Evolutionary conservation across 2,888 invertebrate genomes (phyloP).

Genomic region (Suillia variegata): DNA sequence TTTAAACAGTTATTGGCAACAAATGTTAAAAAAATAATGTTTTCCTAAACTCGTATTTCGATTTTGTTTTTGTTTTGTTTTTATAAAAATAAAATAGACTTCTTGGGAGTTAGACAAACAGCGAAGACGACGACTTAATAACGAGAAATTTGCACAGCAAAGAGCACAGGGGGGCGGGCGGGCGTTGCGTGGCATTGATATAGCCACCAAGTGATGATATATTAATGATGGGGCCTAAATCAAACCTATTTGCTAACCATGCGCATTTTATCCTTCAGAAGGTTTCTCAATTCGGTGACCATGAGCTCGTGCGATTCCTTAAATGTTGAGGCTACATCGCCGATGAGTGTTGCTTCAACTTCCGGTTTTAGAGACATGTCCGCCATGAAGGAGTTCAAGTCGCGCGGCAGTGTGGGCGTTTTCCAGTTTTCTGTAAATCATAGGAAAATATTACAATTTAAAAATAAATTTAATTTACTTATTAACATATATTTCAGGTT

Average conservation of each 20-base stretch:
- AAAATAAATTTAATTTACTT: neutral
- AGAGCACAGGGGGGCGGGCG: too few relatives aligned
- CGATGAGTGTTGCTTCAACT: slow-evolving; percentile 54
- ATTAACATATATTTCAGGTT: neutral
- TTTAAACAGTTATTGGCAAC: too few relatives aligned
- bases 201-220: too few relatives aligned
- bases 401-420: slow-evolving; percentile 50
- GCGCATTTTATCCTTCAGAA: slow-evolving; percentile 60
- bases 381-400: slow-evolving; percentile 57
- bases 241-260: slow-evolving; percentile 55
- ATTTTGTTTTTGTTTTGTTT: too few relatives aligned
- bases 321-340: slow-evolving; percentile 55
- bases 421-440: slow-evolving; percentile 55
- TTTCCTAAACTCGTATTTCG: too few relatives aligned
- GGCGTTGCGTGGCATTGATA: too few relatives aligned
- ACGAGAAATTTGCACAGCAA: too few relatives aligned
- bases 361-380: slow-evolving; percentile 60
- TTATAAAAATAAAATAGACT: too few relatives aligned
- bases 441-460: neutral
- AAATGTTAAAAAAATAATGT: too few relatives aligned
- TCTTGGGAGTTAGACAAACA: too few relatives aligned
- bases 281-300: slow-evolving; percentile 54
- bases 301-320: slow-evolving; percentile 58
- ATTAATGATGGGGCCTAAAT: too few relatives aligned
- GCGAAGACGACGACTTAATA: neutral